Base-by-base conservation (phyloP, 2,888 invertebrate genomes). In the Willowsia nigromaculata region DNA sequence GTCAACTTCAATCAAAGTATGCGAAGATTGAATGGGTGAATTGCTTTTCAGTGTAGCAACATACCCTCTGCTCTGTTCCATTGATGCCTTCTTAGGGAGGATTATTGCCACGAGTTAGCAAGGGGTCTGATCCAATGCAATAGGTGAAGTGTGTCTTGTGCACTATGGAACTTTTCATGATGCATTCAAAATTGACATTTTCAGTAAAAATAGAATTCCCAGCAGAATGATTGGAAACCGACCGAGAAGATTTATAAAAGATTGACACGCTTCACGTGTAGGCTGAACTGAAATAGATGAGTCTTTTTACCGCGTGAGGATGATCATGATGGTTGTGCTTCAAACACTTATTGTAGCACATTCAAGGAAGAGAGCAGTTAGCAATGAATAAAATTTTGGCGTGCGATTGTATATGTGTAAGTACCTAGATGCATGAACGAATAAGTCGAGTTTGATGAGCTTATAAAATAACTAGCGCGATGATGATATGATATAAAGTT, bases 1-100 rank as follows among this genome's bases (percentile, higher is more conserved):
- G 81, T 81, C 81, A 81, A 81, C 81, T 81, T 81, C 81, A 81
- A 81, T 81, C 81, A 81, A 81, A 62, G n/a, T n/a, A 27, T 25
- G 78, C 25, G n/a, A 80, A 81, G 81, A 81, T 81, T 62, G 81
- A 81, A 59, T 40, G 81, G 56, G 62, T 27, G 81, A 62, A 37
- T 62, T 59, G 40, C n/a, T 65, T 65, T 65, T 65, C 65, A 30
- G 13, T 65, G 65, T 62, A 22, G 62, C 33, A 65, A 6, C 22
- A 56, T 18, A 5, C 13, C 56, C 56, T 56, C 25, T 56, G 2
- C 25, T 22, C 56, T 2, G 56, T 4, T 6, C 9, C 13, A 47
- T 47, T 47, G 47, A 47, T 47, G 13, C 47, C 6, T 47, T 47
- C 47, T 47, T 2, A 47, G 47, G 15, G 47, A 7, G 13, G 47